Base-by-base conservation (phyloP, 2,888 invertebrate species). In the Anoplius nigerrimus region DNA sequence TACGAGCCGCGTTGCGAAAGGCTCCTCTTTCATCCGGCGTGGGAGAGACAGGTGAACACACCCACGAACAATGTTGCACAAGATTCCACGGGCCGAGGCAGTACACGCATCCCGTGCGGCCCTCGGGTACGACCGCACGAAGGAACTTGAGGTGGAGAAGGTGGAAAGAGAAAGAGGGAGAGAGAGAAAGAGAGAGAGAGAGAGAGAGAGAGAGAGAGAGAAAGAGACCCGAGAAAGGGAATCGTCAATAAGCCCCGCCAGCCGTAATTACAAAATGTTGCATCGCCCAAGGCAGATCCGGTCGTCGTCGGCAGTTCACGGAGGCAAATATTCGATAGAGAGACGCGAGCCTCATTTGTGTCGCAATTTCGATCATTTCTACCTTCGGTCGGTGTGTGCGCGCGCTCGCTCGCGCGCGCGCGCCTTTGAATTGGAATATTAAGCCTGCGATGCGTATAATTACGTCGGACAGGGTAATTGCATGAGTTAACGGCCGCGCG, bases 61-160 rank as follows among this genome's bases (percentile, higher is more conserved):
- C 48, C 48, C 48, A 48, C 48, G 48, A 48, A 48, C 48, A 48
- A 18, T 48, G 48, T 48, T 48, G 48, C 48, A 48, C 16, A 48
- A 18, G 48, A 18, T 48, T 48, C 48, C 48, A 18, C 48, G 16
- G n/a, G n/a, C 48, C 16, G 48, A 15, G 48, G 1, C n/a, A n/a
- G 48, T 18, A 5, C 48, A 18, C 13, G 16, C 48, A 8, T 48
- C 48, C 18, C 18, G 48, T 6, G 3, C 5, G 16, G 1, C 48
- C n/a, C 11, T 48, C 48, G 16, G 48, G 34, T 34, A 6, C 34
- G 34, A 1, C 11, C 11, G 8, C 6, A 34, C 4, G 34, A n/a
- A n/a, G n/a, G n/a, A n/a, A n/a, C n/a, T n/a, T n/a, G n/a, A n/a
- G n/a, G n/a, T n/a, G n/a, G n/a, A n/a, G n/a, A n/a, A n/a, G n/a